Conservation (phyloP, 2,888 invertebrate species). For the Drosophila parthenogenetica region DNA sequence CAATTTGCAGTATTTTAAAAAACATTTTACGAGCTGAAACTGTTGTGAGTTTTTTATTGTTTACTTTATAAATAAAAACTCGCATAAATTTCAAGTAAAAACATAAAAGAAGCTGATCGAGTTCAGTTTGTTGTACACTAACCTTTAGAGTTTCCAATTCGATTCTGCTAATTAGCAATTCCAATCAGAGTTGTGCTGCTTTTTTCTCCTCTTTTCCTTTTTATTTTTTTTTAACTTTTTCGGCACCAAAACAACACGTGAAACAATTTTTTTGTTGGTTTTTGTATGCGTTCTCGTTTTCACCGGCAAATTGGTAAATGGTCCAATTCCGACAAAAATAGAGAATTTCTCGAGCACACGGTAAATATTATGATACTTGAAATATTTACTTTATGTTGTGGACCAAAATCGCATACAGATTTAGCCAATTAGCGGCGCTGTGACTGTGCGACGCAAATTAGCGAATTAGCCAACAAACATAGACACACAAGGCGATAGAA, state of each 20-base stretch:
- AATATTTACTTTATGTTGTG: slow-evolving; percentile 51
- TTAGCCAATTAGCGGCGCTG: slow-evolving; percentile 65
- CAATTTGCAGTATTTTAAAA: background rate
- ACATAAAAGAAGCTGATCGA: background rate
- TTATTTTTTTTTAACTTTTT: slow-evolving; percentile 15
- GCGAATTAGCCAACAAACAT: slow-evolving; percentile 43
- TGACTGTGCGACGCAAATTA: slow-evolving; percentile 44
- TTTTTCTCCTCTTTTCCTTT: too few relatives aligned
- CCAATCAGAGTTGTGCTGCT: background rate
- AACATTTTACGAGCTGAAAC: background rate
- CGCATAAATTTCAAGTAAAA: slow-evolving; percentile 10
- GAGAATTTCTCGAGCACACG: slow-evolving; percentile 39
- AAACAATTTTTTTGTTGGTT: slow-evolving; percentile 18
- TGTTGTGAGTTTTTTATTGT: background rate
- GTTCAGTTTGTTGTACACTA: slow-evolving; percentile 29
- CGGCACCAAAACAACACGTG: slow-evolving; percentile 37
- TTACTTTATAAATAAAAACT: background rate
- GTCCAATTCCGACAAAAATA: slow-evolving; percentile 21
- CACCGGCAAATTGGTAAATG: slow-evolving; percentile 42
- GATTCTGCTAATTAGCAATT: slow-evolving; percentile 11
- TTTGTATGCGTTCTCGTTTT: slow-evolving; percentile 37
- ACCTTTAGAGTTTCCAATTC: slow-evolving; percentile 53
- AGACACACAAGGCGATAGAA: background rate
- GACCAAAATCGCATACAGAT: slow-evolving; percentile 46
- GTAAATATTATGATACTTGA: slow-evolving; percentile 70